A percentile compares a stretch with the other conserved stretches of the same genome.
Evolutionary conservation across 1,140 invertebrate species (phyloP).

Genomic region (Yoshiicerus persimilis): DNA sequence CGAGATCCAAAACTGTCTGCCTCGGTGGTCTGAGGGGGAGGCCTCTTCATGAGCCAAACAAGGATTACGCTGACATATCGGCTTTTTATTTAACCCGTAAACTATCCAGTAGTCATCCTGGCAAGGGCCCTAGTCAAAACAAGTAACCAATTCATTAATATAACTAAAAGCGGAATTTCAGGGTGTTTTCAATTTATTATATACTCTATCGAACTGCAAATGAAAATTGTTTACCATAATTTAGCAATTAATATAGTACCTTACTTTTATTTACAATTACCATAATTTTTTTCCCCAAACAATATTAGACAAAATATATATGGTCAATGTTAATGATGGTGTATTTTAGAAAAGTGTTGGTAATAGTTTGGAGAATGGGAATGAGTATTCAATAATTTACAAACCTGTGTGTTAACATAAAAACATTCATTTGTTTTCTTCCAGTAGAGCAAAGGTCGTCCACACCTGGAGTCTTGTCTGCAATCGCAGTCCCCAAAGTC

Average conservation of each 20-base stretch:
- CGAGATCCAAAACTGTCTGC: constrained; percentile 10
- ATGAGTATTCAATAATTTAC: background rate
- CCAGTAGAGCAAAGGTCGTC: constrained; percentile 33
- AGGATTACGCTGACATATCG: background rate
- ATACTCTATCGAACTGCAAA: too few species aligned
- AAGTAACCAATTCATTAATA: too few species aligned
- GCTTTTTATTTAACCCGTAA: constrained; percentile 26
- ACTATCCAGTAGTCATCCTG: constrained; percentile 28
- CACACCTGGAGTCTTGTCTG: constrained; percentile 26
- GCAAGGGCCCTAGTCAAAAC: constrained; percentile 22
- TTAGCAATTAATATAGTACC: too few species aligned
- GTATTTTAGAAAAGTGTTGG: too few species aligned
- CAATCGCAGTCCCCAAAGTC: constrained; percentile 36
- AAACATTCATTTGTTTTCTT: constrained; percentile 24
- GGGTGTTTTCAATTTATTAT: too few species aligned
- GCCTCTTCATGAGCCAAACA: background rate
- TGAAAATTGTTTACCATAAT: too few species aligned
- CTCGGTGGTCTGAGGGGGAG: background rate
- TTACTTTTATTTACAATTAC: too few species aligned
- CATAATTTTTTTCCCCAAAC: too few species aligned
- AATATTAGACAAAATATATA: too few species aligned
- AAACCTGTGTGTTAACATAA: constrained; percentile 26
- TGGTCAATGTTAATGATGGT: too few species aligned
- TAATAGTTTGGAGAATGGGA: too few species aligned
- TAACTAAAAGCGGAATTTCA: too few species aligned